These are phyloP conservation scores for Scarus forsteni DNA, from an alignment of 2,797 vertebrate genomes.

Conservation along the genomic window DNA sequence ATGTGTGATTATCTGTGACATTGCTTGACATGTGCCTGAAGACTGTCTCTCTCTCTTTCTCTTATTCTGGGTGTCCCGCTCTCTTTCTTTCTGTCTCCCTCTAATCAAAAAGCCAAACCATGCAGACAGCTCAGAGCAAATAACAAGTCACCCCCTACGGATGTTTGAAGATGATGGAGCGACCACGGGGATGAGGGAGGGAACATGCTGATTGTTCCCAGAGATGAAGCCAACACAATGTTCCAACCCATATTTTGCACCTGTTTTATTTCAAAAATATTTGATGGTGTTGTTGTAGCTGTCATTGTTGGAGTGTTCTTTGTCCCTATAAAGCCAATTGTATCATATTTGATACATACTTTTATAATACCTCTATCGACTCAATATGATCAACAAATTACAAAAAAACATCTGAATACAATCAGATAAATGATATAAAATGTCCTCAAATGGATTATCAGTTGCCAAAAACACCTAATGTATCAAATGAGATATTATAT, in stretches of 20 bases:
- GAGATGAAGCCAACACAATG: conserved; percentile 53
- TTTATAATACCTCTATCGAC: too few relatives aligned
- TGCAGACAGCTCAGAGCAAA: conserved; percentile 80
- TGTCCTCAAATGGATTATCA: too few relatives aligned
- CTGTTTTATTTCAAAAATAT: background rate
- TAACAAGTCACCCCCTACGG: conserved; percentile 79
- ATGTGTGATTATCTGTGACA: conserved; percentile 85
- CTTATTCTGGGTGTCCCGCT: conserved; percentile 48
- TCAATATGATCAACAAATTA: too few relatives aligned
- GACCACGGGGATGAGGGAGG: conserved; percentile 53
- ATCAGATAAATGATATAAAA: too few relatives aligned
- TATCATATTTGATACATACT: too few relatives aligned
- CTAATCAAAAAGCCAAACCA: conserved; percentile 82
- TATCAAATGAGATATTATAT: too few relatives aligned
- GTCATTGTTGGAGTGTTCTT: background rate
- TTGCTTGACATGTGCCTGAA: conserved; percentile 83
- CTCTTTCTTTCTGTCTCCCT: conserved; percentile 69
- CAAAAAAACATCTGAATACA: too few relatives aligned
- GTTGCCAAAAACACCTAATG: too few relatives aligned
- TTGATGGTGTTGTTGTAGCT: conserved; percentile 18
- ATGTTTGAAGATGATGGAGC: conserved; percentile 79
- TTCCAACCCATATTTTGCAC: conserved; percentile 34
- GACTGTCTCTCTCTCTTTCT: conserved; percentile 66
- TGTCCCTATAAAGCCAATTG: too few relatives aligned
- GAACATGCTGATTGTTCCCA: conserved; percentile 63